Percentiles rank a stretch among this genome's conserved stretches.
These are phyloP conservation scores for Poeciliopsis prolifica DNA, from an alignment of 2,113 vertebrate species.

Conservation along the genomic window DNA sequence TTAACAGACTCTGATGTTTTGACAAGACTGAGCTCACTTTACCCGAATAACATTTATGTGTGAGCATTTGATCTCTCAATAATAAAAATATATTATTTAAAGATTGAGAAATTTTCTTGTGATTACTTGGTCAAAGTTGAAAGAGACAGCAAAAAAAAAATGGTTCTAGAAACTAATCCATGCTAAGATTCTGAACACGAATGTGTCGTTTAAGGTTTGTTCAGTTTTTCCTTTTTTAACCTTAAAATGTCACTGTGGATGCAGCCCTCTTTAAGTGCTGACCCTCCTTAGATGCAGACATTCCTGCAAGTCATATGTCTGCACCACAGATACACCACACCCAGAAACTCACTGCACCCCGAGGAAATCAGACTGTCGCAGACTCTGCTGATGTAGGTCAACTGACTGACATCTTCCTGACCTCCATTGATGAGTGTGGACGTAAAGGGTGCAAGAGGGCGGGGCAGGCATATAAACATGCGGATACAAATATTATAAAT, in stretches of 20 bases:
- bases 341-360: constrained; percentile 36
- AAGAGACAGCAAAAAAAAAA: background rate
- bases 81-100: too few species aligned
- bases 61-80: too few species aligned
- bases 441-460: constrained; percentile 34
- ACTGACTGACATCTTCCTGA: constrained; percentile 43
- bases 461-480: background rate
- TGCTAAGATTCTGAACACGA: background rate
- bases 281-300: constrained; percentile 21
- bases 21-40: too few species aligned
- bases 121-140: too few species aligned
- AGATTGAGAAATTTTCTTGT: too few species aligned
- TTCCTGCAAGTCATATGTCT: constrained; percentile 6
- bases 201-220: background rate
- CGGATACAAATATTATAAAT: constrained; percentile 8
- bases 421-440: constrained; percentile 39
- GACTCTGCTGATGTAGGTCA: constrained; percentile 66
- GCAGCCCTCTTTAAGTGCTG: background rate
- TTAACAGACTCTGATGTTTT: too few species aligned
- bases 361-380: constrained; percentile 54
- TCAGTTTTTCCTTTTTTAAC: constrained; percentile 18
- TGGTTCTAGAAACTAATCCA: background rate
- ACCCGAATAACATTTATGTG: too few species aligned
- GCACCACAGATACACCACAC: constrained; percentile 22
- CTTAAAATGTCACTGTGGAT: constrained; percentile 53